Percentiles rank a stretch among this genome's conserved stretches.
Conservation (phyloP, 2,797 vertebrate genomes). For the Gila robusta region DNA sequence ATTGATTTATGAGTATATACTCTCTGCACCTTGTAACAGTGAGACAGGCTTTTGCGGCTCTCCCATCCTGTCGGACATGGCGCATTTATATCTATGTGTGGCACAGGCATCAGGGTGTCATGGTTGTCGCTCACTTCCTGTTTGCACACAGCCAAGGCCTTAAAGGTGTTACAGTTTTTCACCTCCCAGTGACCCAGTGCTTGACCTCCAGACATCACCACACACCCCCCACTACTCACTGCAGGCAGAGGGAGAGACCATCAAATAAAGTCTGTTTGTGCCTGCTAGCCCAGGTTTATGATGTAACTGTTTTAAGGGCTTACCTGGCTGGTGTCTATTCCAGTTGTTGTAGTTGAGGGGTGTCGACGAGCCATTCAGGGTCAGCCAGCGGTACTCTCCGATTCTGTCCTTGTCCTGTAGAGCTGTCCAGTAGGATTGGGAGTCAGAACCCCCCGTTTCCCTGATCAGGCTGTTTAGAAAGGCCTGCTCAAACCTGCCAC, state of each 20-base stretch:
- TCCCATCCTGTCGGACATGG: conserved; percentile 90
- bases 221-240: conserved; percentile 88
- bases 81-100: conserved; percentile 75
- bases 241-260: conserved; percentile 22
- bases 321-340: conserved; percentile 91
- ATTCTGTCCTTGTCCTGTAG: conserved; percentile 81
- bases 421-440: conserved; percentile 88
- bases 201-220: conserved; percentile 82
- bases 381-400: conserved; percentile 87
- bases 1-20: neutral
- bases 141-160: conserved; percentile 90
- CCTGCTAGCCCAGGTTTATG: neutral
- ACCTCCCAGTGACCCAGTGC: conserved; percentile 91
- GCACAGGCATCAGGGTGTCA: conserved; percentile 72
- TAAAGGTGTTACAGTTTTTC: conserved; percentile 86
- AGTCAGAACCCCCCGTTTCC: conserved; percentile 73
- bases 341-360: conserved; percentile 88
- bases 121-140: conserved; percentile 77
- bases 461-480: conserved; percentile 91
- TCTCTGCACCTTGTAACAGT: conserved; percentile 86
- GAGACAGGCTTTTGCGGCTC: conserved; percentile 79
- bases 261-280: neutral
- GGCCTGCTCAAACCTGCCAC: conserved; percentile 87
- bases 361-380: conserved; percentile 62
- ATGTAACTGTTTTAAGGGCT: neutral